phyloP scores from a whole-genome alignment of 2,113 vertebrate species.

The Boulengeromyrus knoepffleri region DNA sequence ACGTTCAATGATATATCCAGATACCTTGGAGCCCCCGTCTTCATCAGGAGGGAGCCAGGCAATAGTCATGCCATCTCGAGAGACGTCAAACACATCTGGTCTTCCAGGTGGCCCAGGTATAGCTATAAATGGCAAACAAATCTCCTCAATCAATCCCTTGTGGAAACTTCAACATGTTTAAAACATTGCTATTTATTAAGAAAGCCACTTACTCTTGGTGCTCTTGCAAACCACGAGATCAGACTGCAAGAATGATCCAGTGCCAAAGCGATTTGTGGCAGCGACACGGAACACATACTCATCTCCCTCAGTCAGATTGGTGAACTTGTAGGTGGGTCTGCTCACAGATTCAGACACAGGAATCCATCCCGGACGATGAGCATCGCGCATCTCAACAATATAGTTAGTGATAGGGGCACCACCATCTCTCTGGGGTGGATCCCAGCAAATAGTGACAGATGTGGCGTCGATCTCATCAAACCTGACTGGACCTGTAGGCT shows the following conservation, averaged over 20 bases:
- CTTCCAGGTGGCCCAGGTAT: constrained; percentile 86
- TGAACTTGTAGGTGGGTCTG: constrained; percentile 81
- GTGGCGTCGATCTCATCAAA: constrained; percentile 87
- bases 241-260: constrained; percentile 89
- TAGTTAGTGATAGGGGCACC: constrained; percentile 87
- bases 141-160: background rate
- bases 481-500: constrained; percentile 76
- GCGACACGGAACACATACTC: constrained; percentile 96
- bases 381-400: constrained; percentile 87
- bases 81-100: constrained; percentile 81
- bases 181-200: background rate
- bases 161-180: background rate
- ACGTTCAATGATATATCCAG: constrained; percentile 93
- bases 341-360: constrained; percentile 88
- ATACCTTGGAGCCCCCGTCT: constrained; percentile 86
- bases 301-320: constrained; percentile 80
- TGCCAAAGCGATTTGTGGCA: constrained; percentile 86
- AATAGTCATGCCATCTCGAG: constrained; percentile 94
- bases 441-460: constrained; percentile 82
- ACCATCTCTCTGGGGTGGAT: constrained; percentile 81
- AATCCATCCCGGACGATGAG: constrained; percentile 93
- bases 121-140: constrained; percentile 52
- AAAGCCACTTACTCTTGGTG: constrained; percentile 74
- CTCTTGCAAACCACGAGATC: constrained; percentile 86
- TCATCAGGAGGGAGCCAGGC: constrained; percentile 92